Percentiles rank a stretch among this genome's conserved stretches.
phyloP scores from a whole-genome alignment of 2,888 invertebrate genomes.

The Dicyrtoma fusca region DNA sequence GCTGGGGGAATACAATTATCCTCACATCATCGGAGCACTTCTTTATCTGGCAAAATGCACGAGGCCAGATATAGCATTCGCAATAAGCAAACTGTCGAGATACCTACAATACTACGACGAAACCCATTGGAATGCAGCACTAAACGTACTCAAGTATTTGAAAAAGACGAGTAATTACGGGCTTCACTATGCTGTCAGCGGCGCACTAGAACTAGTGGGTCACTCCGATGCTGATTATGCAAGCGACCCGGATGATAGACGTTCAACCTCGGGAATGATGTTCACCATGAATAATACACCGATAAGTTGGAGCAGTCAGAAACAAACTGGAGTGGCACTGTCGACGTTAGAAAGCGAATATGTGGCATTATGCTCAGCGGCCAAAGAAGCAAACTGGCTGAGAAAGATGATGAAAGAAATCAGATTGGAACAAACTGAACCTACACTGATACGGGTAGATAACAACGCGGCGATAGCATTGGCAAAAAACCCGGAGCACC shows the following conservation, averaged over 20 bases:
- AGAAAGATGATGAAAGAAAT: slow-evolving; percentile 43
- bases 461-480: slow-evolving; percentile 50
- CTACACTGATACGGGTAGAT: slow-evolving; percentile 32
- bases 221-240: slow-evolving; percentile 51
- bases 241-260: slow-evolving; percentile 37
- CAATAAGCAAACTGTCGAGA: slow-evolving; percentile 40
- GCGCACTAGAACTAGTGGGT: slow-evolving; percentile 17
- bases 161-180: slow-evolving; percentile 34
- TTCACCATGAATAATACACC: slow-evolving; percentile 32
- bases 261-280: slow-evolving; percentile 43
- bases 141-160: slow-evolving; percentile 46
- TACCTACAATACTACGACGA: slow-evolving; percentile 45
- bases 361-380: slow-evolving; percentile 43
- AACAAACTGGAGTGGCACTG: slow-evolving; percentile 42
- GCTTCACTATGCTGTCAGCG: background rate
- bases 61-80: slow-evolving; percentile 50
- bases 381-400: slow-evolving; percentile 45
- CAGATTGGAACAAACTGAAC: background rate
- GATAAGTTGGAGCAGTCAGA: slow-evolving; percentile 45
- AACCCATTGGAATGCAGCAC: slow-evolving; percentile 48
- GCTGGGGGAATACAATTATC: slow-evolving; percentile 1
- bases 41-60: slow-evolving; percentile 48
- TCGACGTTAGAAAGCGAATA: slow-evolving; percentile 52
- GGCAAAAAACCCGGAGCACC: slow-evolving; percentile 48
- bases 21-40: slow-evolving; percentile 38